phyloP scores from a whole-genome alignment of 2,888 invertebrate species.

The Marasmarcha lunaedactyla region DNA sequence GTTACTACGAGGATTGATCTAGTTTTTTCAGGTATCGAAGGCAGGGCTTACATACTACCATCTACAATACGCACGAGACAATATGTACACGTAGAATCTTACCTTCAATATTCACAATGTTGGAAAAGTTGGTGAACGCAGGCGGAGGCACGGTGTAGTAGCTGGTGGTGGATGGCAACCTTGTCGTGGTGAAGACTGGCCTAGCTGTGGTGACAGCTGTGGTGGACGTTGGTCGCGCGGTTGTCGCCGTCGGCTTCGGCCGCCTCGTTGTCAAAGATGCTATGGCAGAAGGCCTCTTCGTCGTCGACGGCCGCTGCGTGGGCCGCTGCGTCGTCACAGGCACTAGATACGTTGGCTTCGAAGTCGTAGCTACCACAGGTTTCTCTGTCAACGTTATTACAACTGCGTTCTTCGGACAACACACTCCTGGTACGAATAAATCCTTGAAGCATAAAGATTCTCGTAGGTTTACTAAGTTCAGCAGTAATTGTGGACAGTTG shows the following conservation, averaged over 20 bases:
- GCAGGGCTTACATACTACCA: too few relatives aligned
- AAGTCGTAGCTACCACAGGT: slow-evolving; percentile 41
- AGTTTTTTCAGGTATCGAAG: too few relatives aligned
- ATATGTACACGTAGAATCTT: slow-evolving; percentile 15
- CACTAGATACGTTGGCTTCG: slow-evolving; percentile 49
- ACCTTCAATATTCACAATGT: slow-evolving; percentile 69
- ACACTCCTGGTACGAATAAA: slow-evolving; percentile 91
- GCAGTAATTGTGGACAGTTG: slow-evolving; percentile 85
- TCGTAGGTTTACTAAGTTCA: slow-evolving; percentile 84
- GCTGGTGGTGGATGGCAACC: slow-evolving; percentile 44
- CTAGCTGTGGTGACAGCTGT: slow-evolving; percentile 27
- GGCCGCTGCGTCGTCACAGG: slow-evolving; percentile 51
- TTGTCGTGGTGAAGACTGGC: slow-evolving; percentile 22
- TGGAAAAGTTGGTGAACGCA: slow-evolving; percentile 47
- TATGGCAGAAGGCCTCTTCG: slow-evolving; percentile 26
- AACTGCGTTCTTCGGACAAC: slow-evolving; percentile 77
- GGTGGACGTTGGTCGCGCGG: slow-evolving; percentile 27
- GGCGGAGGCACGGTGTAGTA: slow-evolving; percentile 55
- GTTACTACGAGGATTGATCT: too few relatives aligned
- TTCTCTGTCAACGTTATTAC: slow-evolving; percentile 38
- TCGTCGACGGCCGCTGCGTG: slow-evolving; percentile 33
- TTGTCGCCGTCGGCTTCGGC: slow-evolving; percentile 27
- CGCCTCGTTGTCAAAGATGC: slow-evolving; percentile 18
- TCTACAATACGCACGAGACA: too few relatives aligned
- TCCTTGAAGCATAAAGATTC: slow-evolving; percentile 93